Conservation (phyloP, 1,140 invertebrate genomes). For the Ectropis grisescens region DNA sequence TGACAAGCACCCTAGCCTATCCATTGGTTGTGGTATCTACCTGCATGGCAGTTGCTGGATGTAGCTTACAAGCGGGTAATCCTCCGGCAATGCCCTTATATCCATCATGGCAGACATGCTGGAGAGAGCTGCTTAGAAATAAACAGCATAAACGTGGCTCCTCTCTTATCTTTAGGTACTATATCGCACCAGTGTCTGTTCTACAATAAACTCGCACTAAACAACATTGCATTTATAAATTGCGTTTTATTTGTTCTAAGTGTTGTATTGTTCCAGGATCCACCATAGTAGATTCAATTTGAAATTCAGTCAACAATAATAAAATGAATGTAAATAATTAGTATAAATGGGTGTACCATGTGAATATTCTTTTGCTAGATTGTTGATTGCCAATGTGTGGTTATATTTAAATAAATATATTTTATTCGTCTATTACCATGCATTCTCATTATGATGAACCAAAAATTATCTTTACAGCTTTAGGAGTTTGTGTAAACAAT, state of each 20-base stretch:
- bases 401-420: slow-evolving; percentile 56
- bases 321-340: slow-evolving; percentile 63
- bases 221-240: slow-evolving; percentile 51
- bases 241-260: slow-evolving; percentile 64
- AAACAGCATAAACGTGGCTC: slow-evolving; percentile 88
- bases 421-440: slow-evolving; percentile 40
- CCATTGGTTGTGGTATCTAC: slow-evolving; percentile 89
- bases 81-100: slow-evolving; percentile 88
- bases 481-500: too few species aligned
- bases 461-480: too few species aligned
- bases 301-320: slow-evolving; percentile 45
- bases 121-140: slow-evolving; percentile 77
- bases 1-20: slow-evolving; percentile 85
- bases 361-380: slow-evolving; percentile 56
- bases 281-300: slow-evolving; percentile 58
- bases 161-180: slow-evolving; percentile 85
- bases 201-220: slow-evolving; percentile 33
- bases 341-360: slow-evolving; percentile 58
- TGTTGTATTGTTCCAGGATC: slow-evolving; percentile 61
- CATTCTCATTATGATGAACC: slow-evolving; percentile 21
- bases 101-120: slow-evolving; percentile 83
- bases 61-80: slow-evolving; percentile 79
- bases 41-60: slow-evolving; percentile 86
- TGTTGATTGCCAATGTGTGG: slow-evolving; percentile 47
- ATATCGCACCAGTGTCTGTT: slow-evolving; percentile 74